Base-by-base conservation (phyloP, 2,113 vertebrate genomes). In the Myrmophylax atrothorax region DNA sequence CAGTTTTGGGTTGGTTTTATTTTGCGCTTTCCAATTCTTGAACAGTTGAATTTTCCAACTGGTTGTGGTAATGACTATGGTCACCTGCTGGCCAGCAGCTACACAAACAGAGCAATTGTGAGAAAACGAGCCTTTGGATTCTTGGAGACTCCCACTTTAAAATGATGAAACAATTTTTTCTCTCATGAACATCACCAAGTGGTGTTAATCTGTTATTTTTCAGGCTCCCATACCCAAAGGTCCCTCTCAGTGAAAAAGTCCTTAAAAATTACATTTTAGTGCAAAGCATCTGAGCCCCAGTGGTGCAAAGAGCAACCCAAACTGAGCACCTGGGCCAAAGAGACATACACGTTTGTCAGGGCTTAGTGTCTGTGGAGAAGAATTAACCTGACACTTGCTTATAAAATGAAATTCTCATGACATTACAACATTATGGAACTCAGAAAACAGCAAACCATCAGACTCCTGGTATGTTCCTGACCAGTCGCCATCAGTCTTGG, bases 401-500 rank as follows among this genome's bases (percentile, higher is more conserved):
- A 40, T 66, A 28, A 59, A 60, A 80, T 64, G 2, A 69, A 83
- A 80, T 89, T 35, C 7, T 87, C 10, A 6, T n/a, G 37, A 53
- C 13, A 28, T 62, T 69, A 58, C 19, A 62, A 14, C 11, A 15
- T 2, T 35, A 38, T 5, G 19, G 73, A 67, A 55, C 31, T 78
- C 44, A 29, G 26, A 68, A 76, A 78, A 6, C 7, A 17, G 26
- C 31, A 68, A 40, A 76, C 10, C 8, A 60, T 14, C 0, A 0
- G 24, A 47, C 26, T 73, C 26, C 8, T 64, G 23, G 29, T 55
- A 22, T 52, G 44, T n/a, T 76, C 31, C 67, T 72, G 40, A 40
- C 23, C 0, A 0, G 38, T 50, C 66, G 35, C 7, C 10, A 64
- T 40, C n/a, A 40, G 7, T 49, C 40, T 31, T 4, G 0, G 10